Evolutionary conservation across 2,113 vertebrate species (phyloP).

Genomic region (Myotis davidii): DNA sequence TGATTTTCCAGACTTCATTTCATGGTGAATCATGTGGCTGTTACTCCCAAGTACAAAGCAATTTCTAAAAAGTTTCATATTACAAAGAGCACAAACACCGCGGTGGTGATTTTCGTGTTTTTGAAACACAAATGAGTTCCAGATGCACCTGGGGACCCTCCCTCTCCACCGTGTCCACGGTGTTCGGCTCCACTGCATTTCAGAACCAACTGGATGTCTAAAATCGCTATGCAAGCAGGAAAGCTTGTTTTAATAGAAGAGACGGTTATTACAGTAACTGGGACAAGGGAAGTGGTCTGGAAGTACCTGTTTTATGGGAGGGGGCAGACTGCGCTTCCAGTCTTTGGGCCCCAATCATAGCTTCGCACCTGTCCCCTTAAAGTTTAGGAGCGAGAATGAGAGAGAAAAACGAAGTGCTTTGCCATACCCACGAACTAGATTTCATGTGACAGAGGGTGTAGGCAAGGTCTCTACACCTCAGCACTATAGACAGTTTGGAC

Average conservation of each 20-base stretch:
- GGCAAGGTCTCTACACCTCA: neutral
- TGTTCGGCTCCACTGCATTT: conserved; percentile 49
- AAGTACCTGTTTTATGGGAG: neutral
- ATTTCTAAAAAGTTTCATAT: conserved; percentile 87
- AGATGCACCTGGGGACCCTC: conserved; percentile 14
- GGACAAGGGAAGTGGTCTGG: neutral
- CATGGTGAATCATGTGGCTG: conserved; percentile 91
- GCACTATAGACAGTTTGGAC: neutral
- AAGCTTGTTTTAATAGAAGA: neutral
- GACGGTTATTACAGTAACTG: neutral
- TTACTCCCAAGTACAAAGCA: conserved; percentile 87
- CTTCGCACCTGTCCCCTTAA: no score
- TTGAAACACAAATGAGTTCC: conserved; percentile 82
- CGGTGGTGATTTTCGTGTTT: conserved; percentile 84
- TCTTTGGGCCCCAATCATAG: neutral
- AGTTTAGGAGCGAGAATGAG: neutral
- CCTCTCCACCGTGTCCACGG: neutral
- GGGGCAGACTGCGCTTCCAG: neutral
- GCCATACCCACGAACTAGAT: neutral
- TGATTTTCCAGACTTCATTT: conserved; percentile 93
- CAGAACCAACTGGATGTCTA: neutral
- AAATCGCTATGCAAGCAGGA: neutral
- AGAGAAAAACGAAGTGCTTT: neutral
- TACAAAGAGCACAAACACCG: conserved; percentile 84
- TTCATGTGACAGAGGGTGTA: neutral